Base-by-base conservation (phyloP, 2,797 vertebrate genomes). In the Rhynchonycteris naso region DNA sequence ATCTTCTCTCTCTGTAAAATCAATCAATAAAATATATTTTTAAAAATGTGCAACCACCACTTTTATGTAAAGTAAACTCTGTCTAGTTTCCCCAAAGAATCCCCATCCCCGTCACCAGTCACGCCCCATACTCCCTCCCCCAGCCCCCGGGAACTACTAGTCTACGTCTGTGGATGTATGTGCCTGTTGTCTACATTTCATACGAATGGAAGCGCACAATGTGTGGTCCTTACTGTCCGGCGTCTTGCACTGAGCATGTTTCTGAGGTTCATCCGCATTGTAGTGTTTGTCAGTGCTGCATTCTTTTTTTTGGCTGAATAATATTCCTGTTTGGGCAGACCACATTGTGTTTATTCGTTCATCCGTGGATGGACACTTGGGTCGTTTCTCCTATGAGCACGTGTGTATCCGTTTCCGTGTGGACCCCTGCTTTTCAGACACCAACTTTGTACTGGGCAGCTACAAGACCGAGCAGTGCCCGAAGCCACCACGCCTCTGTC, bases 391-490 rank as follows among this genome's bases (percentile, higher is more conserved):
- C 33, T 0, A 2, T 4, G 58, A 83, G 33, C 33, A 14, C 5
- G 30, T 2, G 30, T 74, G 35, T 16, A 15, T 68, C 19, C 0
- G 10, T 38, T n/a, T 35, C 52, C 2, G 1, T 1, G 61, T 26
- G 69, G 38, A 22, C 21, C 15, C 72, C 65, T 76, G 11, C 78
- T 72, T 97, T 98, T 14, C 98, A 99, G 99, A 99, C 95, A 99
- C 99, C 96, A 99, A 98, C 97, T 99, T 99, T 96, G 99, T 99
- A 97, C 98, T 99, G 98, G 99, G 99, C 93, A 99, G 99, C 98
- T 99, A 99, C 97, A 99, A 99, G 98, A 99, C 99, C 0, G 99
- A 99, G 95, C 99, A 99, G 95, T 99, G 99, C 97, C 99, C 98
- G 69, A 99, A 99, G 97, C 99, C 99, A 5, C 99, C 99, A 1